Base-by-base conservation (phyloP, 2,888 invertebrate species). In the Merodon equestris region DNA sequence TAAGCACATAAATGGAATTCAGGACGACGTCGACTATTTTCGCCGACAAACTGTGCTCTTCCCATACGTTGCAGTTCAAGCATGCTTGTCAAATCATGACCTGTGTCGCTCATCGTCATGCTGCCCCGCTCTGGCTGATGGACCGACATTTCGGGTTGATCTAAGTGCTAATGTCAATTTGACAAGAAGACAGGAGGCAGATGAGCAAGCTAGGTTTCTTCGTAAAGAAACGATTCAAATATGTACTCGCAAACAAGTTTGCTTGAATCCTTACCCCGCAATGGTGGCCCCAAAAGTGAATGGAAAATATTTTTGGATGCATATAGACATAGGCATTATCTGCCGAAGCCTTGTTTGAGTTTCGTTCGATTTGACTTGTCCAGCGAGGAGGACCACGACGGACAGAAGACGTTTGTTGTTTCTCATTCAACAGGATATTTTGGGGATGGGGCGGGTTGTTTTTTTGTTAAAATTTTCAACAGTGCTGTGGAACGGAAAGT, bases 161-260 rank as follows among this genome's bases (percentile, higher is more conserved):
- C 51, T 64, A 77, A 72, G 61, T 72, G 47, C 48, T 63, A 54
- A 63, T 77, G 67, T 68, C 71, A 66, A 72, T 61, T 72, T 77
- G 57, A 61, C 57, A 71, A 42, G 34, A 38, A 58, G 44, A 27
- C 63, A 72, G 56, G 58, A 51, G 63, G 58, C 63, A 72, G 60
- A 63, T 57, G 63, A 64, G 42, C 34, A 68, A 27, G n/a, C n/a
- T n/a, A n/a, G n/a, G n/a, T n/a, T n/a, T 67, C 58, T 44, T 27
- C 66, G 40, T 5, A 15, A 54, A 17, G 42, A 71, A 68, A 57
- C 14, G 9, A 27, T 56, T 63, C 19, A 50, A 42, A 34, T 40
- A 58, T 51, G 47, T 44, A 60, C 10, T 17, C 36, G 18, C 42
- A 40, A 4, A 7, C 27, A 7, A 27, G 27, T 27, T 4, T 27